phyloP scores from a whole-genome alignment of 2,797 vertebrate genomes.

The Poeciliopsis presidionis region DNA sequence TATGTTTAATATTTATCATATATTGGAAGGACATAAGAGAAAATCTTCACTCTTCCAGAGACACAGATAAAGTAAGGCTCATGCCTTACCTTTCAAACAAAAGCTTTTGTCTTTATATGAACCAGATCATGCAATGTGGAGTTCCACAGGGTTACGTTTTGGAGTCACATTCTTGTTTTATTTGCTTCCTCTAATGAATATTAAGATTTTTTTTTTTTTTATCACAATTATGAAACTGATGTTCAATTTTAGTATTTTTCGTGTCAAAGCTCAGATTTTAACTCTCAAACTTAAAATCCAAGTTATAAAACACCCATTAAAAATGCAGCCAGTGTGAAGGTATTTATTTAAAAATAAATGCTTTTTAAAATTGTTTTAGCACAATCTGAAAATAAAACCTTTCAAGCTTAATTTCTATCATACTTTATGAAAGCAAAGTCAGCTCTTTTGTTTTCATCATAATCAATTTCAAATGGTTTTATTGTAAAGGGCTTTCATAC shows the following conservation, averaged over 20 bases:
- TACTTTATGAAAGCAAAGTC: background rate
- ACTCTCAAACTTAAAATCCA: background rate
- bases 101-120: background rate
- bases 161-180: conserved; percentile 53
- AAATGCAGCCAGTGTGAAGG: background rate
- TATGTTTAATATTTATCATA: background rate
- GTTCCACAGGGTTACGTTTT: conserved; percentile 41
- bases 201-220: background rate
- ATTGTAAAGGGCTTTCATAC: background rate
- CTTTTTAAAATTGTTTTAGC: background rate
- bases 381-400: background rate
- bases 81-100: background rate
- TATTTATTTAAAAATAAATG: background rate
- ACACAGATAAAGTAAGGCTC: background rate
- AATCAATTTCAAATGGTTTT: background rate
- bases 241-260: background rate
- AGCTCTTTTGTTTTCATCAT: background rate
- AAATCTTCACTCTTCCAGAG: background rate
- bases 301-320: background rate
- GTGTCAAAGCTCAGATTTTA: background rate
- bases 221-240: background rate
- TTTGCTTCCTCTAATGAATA: background rate
- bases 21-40: background rate
- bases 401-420: background rate
- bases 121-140: background rate